Percentiles rank a stretch among this genome's conserved stretches.
Evolutionary conservation across 2,797 vertebrate species (phyloP).

Genomic region (Clarias laeviceps): DNA sequence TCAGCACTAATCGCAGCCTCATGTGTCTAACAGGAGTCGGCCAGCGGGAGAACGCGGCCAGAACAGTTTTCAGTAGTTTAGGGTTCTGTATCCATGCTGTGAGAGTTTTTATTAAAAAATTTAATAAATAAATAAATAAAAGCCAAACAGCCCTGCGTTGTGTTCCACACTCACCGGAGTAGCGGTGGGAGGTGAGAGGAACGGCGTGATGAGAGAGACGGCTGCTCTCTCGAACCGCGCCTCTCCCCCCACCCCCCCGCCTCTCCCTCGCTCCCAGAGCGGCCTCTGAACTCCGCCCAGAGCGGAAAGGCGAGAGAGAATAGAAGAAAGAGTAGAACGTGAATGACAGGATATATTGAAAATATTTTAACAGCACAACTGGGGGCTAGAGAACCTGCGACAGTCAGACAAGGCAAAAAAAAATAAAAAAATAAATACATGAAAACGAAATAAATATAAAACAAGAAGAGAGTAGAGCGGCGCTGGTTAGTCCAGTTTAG

Average conservation of each 20-base stretch:
- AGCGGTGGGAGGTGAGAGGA: slow-evolving; percentile 83
- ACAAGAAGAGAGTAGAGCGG: background rate
- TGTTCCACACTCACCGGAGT: slow-evolving; percentile 81
- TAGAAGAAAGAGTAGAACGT: slow-evolving; percentile 60
- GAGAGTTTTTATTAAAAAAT: background rate
- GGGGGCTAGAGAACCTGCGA: slow-evolving; percentile 69
- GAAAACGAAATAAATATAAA: background rate
- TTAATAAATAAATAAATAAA: background rate
- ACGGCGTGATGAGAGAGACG: slow-evolving; percentile 82
- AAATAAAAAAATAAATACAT: background rate
- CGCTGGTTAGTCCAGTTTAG: slow-evolving; percentile 7
- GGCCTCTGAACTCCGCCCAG: slow-evolving; percentile 80
- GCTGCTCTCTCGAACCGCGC: slow-evolving; percentile 78
- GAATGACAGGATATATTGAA: slow-evolving; percentile 75
- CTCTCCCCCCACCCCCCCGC: slow-evolving; percentile 82
- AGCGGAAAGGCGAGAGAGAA: slow-evolving; percentile 66
- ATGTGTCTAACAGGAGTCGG: slow-evolving; percentile 18
- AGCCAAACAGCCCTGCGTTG: slow-evolving; percentile 66
- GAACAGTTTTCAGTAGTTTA: slow-evolving; percentile 9
- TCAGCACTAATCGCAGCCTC: background rate
- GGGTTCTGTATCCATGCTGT: slow-evolving; percentile 14
- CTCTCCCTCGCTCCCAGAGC: slow-evolving; percentile 83
- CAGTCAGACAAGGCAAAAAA: slow-evolving; percentile 26
- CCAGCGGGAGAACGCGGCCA: background rate
- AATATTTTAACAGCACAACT: slow-evolving; percentile 70